phyloP scores from a whole-genome alignment of 2,888 invertebrate species.

The Odontothrips loti region DNA sequence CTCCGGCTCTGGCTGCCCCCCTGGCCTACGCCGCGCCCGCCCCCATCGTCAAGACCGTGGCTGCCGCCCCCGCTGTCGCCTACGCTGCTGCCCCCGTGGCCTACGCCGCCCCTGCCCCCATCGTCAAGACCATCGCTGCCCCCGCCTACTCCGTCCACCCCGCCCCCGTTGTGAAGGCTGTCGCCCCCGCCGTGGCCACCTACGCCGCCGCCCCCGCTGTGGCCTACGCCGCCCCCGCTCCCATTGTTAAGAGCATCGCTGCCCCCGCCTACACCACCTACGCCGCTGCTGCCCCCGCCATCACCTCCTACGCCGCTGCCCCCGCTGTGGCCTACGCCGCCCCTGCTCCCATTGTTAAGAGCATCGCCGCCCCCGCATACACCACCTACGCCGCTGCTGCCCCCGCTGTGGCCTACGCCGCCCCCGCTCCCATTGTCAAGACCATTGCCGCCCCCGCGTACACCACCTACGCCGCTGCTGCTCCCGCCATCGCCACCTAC shows the following conservation, averaged over 20 bases:
- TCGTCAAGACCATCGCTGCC: constrained; percentile 43
- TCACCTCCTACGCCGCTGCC: neutral
- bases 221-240: neutral
- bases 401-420: neutral
- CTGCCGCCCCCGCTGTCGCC: constrained; percentile 37
- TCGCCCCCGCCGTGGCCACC: neutral
- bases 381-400: neutral
- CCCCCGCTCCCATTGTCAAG: neutral
- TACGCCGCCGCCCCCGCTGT: neutral
- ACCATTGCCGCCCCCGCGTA: neutral
- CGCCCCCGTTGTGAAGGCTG: neutral
- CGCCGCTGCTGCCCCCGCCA: neutral
- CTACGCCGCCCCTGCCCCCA: constrained; percentile 41
- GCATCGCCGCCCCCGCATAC: neutral
- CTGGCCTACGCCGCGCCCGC: neutral
- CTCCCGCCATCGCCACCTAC: neutral
- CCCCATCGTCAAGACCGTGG: neutral
- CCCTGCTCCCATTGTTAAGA: neutral
- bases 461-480: neutral
- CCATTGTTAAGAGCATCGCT: neutral
- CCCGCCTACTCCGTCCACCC: constrained; percentile 17
- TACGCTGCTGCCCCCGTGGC: constrained; percentile 45
- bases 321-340: neutral
- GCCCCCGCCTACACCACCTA: neutral
- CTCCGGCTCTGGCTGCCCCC: too few relatives aligned